Percentiles rank a stretch among this genome's conserved stretches.
Conservation (phyloP, 2,888 invertebrate genomes). For the Phytoseiulus persimilis region DNA sequence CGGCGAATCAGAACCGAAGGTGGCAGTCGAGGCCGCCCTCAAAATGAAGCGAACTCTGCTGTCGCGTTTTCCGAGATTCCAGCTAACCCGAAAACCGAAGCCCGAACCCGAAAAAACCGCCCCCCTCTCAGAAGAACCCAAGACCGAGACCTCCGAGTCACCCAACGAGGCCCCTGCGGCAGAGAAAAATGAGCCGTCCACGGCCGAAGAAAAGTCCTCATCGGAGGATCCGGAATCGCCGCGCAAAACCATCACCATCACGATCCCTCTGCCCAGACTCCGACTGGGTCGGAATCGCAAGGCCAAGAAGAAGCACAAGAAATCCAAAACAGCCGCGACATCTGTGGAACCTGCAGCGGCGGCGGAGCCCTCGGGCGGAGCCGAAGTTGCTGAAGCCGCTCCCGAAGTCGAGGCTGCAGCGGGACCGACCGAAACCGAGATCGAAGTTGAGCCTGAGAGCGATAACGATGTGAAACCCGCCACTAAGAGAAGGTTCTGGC, state of each 20-base stretch:
- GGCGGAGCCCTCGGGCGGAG: background rate
- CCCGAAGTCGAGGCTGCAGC: background rate
- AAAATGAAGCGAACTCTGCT: background rate
- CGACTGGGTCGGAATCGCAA: background rate
- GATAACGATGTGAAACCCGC: background rate
- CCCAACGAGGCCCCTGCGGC: background rate
- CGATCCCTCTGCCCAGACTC: constrained; percentile 8
- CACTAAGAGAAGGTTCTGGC: background rate
- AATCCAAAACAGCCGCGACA: background rate
- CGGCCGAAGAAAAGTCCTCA: background rate
- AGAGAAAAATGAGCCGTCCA: background rate
- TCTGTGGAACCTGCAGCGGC: background rate
- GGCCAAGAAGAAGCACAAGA: constrained; percentile 26
- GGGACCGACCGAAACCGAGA: background rate
- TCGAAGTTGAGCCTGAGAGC: background rate
- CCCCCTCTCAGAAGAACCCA: background rate
- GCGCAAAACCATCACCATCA: constrained; percentile 7
- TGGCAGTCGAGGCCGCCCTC: background rate
- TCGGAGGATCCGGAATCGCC: constrained; percentile 11
- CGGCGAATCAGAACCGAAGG: background rate
- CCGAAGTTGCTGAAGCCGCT: background rate
- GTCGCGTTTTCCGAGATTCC: background rate
- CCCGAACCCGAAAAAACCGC: constrained; percentile 24
- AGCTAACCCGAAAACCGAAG: background rate
- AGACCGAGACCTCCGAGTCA: background rate